Percentiles rank a stretch among this genome's conserved stretches.
Evolutionary conservation across 2,888 invertebrate species (phyloP).

Genomic region (Pristionchus fissidentatus): DNA sequence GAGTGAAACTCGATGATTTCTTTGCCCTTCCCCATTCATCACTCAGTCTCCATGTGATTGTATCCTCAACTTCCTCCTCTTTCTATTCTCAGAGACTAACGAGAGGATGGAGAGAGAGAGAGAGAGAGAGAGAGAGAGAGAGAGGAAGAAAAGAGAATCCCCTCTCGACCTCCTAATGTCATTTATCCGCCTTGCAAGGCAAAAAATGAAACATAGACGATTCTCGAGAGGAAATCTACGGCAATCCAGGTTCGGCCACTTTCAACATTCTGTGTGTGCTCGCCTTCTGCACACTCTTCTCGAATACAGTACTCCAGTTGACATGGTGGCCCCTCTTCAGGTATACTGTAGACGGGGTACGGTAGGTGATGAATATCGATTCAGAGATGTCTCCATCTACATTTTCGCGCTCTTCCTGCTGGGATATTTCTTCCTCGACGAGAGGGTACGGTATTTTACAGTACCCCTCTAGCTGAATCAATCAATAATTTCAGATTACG

Average conservation of each 20-base stretch:
- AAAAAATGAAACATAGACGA: too few relatives aligned
- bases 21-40: too few relatives aligned
- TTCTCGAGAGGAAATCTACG: neutral
- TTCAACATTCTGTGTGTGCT: constrained; percentile 68
- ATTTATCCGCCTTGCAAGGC: neutral
- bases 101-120: too few relatives aligned
- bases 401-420: constrained; percentile 70
- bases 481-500: constrained; percentile 61
- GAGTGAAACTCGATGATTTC: too few relatives aligned
- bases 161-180: neutral
- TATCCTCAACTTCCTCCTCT: too few relatives aligned
- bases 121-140: too few relatives aligned
- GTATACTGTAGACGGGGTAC: neutral
- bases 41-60: too few relatives aligned
- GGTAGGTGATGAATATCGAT: neutral
- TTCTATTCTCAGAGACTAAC: too few relatives aligned
- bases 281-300: constrained; percentile 65
- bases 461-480: neutral
- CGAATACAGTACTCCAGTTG: constrained; percentile 68
- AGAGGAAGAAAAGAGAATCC: too few relatives aligned
- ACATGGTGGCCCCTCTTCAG: constrained; percentile 75
- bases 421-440: constrained; percentile 73
- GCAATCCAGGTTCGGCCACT: constrained; percentile 78
- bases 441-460: constrained; percentile 53
- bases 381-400: constrained; percentile 74